These are phyloP conservation scores for Pampus argenteus DNA, from an alignment of 2,797 vertebrate genomes.

Conservation along the genomic window DNA sequence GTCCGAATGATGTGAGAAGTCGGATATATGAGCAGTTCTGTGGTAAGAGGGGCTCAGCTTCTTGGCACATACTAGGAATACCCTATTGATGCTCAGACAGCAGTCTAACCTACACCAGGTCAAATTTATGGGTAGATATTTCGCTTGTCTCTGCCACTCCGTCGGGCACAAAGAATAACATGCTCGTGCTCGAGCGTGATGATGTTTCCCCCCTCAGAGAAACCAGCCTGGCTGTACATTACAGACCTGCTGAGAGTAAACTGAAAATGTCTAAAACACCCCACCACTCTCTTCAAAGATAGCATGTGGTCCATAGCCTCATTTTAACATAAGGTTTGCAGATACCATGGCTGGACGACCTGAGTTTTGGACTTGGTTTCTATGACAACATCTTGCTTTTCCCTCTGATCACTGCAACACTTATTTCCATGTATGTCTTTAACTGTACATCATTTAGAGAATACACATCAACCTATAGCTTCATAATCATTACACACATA, in stretches of 20 bases:
- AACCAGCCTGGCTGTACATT: constrained; percentile 68
- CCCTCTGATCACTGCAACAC: constrained; percentile 8
- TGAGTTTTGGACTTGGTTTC: constrained; percentile 29
- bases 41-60: constrained; percentile 63
- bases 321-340: constrained; percentile 43
- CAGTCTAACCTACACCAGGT: constrained; percentile 59
- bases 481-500: constrained; percentile 3
- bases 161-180: constrained; percentile 76
- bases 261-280: constrained; percentile 69
- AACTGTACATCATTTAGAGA: constrained; percentile 1
- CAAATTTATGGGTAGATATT: constrained; percentile 76
- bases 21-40: constrained; percentile 65
- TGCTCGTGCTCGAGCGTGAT: constrained; percentile 31
- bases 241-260: constrained; percentile 63
- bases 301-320: constrained; percentile 50
- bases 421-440: constrained; percentile 7
- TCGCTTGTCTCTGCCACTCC: constrained; percentile 73
- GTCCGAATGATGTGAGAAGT: constrained; percentile 67
- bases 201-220: constrained; percentile 65
- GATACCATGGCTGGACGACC: constrained; percentile 17
- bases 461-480: constrained; percentile 12
- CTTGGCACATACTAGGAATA: constrained; percentile 63
- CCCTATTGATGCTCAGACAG: constrained; percentile 69
- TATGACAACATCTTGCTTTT: constrained; percentile 3
- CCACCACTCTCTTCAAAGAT: constrained; percentile 54